Percentiles rank a stretch among this genome's conserved stretches.
These are phyloP conservation scores for Thaumetopoea pityocampa DNA, from an alignment of 1,140 invertebrate species.

Conservation along the genomic window DNA sequence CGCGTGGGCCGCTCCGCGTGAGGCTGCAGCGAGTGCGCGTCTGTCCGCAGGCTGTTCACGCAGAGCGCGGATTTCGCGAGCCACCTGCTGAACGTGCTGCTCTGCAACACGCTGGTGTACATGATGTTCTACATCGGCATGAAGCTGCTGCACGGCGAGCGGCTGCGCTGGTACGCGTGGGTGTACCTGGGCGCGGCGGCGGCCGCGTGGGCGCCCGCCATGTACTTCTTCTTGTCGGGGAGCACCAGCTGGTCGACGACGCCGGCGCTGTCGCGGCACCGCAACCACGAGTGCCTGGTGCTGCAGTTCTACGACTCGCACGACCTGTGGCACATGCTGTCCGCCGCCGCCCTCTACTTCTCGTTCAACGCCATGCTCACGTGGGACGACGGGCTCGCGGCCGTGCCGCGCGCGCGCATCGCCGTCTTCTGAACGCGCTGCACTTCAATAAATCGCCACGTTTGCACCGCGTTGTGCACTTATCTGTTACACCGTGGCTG, in stretches of 20 bases:
- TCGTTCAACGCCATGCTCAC: slow-evolving; percentile 91
- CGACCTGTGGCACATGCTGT: slow-evolving; percentile 95
- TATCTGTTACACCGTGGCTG: no score
- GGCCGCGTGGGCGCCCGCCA: slow-evolving; percentile 47
- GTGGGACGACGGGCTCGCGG: slow-evolving; percentile 87
- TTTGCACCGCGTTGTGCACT: no score
- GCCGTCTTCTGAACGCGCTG: slow-evolving; percentile 86
- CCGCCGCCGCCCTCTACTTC: slow-evolving; percentile 93
- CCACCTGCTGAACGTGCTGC: slow-evolving; percentile 87
- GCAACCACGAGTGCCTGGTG: slow-evolving; percentile 84
- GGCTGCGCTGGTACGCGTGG: slow-evolving; percentile 77
- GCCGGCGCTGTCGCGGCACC: slow-evolving; percentile 85
- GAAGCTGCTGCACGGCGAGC: slow-evolving; percentile 87
- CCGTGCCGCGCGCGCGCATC: slow-evolving; percentile 83
- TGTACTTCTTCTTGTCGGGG: slow-evolving; percentile 62
- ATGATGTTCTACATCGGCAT: slow-evolving; percentile 90
- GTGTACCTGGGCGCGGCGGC: slow-evolving; percentile 41
- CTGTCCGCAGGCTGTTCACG: slow-evolving; percentile 60
- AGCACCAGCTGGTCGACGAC: slow-evolving; percentile 67
- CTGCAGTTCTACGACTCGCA: slow-evolving; percentile 89
- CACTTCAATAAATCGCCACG: no score
- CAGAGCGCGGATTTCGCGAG: slow-evolving; percentile 87
- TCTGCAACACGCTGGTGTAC: slow-evolving; percentile 90
- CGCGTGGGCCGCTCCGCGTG: no score
- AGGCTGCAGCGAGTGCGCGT: background rate